Percentiles rank a stretch among this genome's conserved stretches.
Conservation (phyloP, 2,113 vertebrate species). For the Damaliscus lunatus region DNA sequence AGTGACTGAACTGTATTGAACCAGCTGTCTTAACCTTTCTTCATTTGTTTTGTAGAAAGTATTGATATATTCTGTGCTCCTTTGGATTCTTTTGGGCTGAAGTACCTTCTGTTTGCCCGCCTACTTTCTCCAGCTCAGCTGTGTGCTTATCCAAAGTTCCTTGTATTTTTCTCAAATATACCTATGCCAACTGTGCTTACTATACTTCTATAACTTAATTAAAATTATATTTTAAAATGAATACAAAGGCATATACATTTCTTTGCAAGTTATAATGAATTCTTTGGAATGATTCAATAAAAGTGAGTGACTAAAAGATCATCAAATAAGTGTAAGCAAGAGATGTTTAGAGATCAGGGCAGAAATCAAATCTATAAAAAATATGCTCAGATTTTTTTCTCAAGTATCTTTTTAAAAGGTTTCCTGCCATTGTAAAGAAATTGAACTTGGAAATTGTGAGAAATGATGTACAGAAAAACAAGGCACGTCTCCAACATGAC, state of each 20-base stretch:
- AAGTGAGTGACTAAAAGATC: not conserved
- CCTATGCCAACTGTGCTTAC: not conserved
- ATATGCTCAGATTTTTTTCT: not conserved
- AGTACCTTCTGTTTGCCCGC: not conserved
- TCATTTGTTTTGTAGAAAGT: not conserved
- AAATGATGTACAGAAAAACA: not conserved
- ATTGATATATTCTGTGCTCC: not conserved
- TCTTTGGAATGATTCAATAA: not conserved
- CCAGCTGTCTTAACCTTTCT: not conserved
- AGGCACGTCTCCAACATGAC: not conserved
- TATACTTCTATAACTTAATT: not conserved
- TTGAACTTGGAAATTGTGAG: not conserved
- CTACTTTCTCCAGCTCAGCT: not conserved
- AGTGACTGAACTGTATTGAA: not conserved
- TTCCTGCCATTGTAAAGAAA: not conserved
- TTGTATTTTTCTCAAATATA: not conserved
- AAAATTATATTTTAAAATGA: not conserved
- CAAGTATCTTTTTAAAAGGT: not conserved
- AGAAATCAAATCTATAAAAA: not conserved
- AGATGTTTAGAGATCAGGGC: not conserved
- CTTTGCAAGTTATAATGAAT: not conserved
- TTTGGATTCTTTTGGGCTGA: not conserved
- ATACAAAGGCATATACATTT: not conserved
- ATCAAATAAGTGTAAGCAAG: not conserved
- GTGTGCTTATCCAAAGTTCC: not conserved